A percentile compares a stretch with the other conserved stretches of the same genome.
These are phyloP conservation scores for Chionoecetes opilio DNA, from an alignment of 1,140 invertebrate species.

Conservation along the genomic window DNA sequence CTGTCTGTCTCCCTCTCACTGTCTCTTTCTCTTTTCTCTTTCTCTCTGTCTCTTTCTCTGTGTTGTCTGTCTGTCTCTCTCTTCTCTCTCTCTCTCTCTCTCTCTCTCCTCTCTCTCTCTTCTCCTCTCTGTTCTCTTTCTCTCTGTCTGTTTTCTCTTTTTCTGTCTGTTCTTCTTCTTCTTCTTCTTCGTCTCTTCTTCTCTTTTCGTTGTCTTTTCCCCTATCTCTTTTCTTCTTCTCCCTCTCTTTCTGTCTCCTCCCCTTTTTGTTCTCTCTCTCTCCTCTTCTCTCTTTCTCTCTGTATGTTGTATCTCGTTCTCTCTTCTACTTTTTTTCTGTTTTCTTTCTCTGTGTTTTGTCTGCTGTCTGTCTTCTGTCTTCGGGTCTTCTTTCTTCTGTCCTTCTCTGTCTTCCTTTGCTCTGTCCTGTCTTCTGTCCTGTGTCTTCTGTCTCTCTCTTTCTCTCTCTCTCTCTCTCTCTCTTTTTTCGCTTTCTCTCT, in stretches of 20 bases:
- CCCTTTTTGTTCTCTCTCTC: constrained; percentile 13
- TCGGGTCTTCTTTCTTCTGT: neutral
- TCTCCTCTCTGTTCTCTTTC: too few relatives aligned
- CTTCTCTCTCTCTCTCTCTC: neutral
- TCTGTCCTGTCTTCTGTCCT: neutral
- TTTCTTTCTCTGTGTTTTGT: neutral
- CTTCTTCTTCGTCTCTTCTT: neutral
- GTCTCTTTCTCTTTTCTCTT: neutral
- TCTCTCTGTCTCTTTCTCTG: constrained; percentile 42
- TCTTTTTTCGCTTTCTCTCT: neutral
- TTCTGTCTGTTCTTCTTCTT: neutral
- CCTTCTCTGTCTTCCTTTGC: constrained; percentile 19
- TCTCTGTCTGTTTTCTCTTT: neutral
- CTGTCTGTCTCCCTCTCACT: constrained; percentile 38
- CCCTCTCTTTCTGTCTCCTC: neutral
- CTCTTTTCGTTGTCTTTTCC: neutral
- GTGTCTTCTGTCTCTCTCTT: neutral
- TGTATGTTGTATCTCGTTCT: neutral
- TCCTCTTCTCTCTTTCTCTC: constrained; percentile 12
- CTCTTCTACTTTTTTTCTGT: neutral
- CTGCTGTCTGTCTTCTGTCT: neutral
- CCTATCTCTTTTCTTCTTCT: constrained; percentile 27
- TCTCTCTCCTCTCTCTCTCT: neutral
- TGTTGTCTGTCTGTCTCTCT: constrained; percentile 1
- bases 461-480: neutral